phyloP scores from a whole-genome alignment of 2,113 vertebrate genomes.

The Suricata suricatta region DNA sequence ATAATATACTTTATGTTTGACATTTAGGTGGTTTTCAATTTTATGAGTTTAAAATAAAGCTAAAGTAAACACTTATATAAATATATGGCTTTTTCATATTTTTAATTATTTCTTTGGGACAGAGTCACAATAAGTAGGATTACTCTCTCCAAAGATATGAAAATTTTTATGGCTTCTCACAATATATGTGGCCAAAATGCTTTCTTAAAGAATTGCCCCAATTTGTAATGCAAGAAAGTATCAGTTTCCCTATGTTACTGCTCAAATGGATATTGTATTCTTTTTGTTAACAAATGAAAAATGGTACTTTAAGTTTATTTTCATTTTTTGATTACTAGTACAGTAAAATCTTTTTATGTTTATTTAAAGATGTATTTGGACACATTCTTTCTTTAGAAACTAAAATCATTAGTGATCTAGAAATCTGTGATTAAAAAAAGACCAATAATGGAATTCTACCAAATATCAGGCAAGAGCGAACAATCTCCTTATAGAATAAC shows the following conservation, averaged over 20 bases:
- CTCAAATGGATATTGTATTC: not conserved
- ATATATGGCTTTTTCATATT: not conserved
- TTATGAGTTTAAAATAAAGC: conserved; percentile 8
- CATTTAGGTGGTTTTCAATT: not conserved
- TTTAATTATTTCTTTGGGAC: not conserved
- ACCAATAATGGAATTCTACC: not conserved
- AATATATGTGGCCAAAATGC: not conserved
- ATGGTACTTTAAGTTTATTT: not conserved
- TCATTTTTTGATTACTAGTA: not conserved
- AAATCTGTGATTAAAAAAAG: conserved; percentile 2
- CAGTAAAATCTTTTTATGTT: not conserved
- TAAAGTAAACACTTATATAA: conserved; percentile 25
- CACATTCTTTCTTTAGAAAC: not conserved
- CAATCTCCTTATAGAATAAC: not conserved
- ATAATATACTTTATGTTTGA: not conserved
- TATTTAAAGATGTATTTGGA: not conserved
- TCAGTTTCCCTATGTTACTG: not conserved
- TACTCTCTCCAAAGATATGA: not conserved
- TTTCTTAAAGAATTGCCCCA: not conserved
- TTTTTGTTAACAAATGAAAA: not conserved
- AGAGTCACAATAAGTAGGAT: not conserved
- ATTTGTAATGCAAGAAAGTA: not conserved
- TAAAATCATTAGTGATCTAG: not conserved
- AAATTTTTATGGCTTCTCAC: not conserved
- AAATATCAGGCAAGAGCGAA: not conserved